These are phyloP conservation scores for Ochotona princeps DNA, from an alignment of 2,113 vertebrate genomes.

Conservation along the genomic window DNA sequence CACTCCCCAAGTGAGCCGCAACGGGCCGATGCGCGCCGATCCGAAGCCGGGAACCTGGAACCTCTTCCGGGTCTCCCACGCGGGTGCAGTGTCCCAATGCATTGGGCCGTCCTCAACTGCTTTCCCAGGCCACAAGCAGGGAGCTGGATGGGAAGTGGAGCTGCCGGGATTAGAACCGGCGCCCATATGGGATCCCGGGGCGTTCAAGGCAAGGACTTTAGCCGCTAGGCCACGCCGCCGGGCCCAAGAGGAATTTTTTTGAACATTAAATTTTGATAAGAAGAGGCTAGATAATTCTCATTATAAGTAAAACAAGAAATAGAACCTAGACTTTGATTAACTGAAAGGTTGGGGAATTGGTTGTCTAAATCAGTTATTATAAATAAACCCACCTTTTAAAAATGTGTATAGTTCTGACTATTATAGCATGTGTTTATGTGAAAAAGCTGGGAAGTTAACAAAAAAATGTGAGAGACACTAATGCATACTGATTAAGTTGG, in stretches of 20 bases:
- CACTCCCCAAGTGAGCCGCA: too few relatives aligned
- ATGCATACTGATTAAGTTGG: slow-evolving; percentile 12
- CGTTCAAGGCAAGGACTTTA: too few relatives aligned
- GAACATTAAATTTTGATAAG: slow-evolving; percentile 52
- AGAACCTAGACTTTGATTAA: neutral
- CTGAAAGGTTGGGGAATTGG: slow-evolving; percentile 3
- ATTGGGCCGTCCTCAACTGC: too few relatives aligned
- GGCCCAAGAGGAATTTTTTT: slow-evolving; percentile 54
- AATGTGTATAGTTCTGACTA: neutral
- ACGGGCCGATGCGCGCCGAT: too few relatives aligned
- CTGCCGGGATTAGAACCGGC: too few relatives aligned
- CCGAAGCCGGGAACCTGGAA: too few relatives aligned
- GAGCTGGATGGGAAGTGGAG: too few relatives aligned
- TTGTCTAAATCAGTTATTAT: slow-evolving; percentile 43
- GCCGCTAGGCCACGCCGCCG: too few relatives aligned
- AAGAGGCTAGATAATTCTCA: slow-evolving; percentile 26
- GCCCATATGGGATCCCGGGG: too few relatives aligned
- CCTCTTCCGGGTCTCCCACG: too few relatives aligned
- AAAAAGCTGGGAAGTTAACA: slow-evolving; percentile 29
- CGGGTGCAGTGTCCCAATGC: too few relatives aligned
- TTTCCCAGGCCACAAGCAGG: too few relatives aligned
- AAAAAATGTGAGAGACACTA: slow-evolving; percentile 35
- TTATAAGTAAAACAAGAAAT: slow-evolving; percentile 23
- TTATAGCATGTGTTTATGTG: neutral
- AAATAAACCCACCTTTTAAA: slow-evolving; percentile 26